phyloP scores from a whole-genome alignment of 2,797 vertebrate species.

The Nyctibius grandis region DNA sequence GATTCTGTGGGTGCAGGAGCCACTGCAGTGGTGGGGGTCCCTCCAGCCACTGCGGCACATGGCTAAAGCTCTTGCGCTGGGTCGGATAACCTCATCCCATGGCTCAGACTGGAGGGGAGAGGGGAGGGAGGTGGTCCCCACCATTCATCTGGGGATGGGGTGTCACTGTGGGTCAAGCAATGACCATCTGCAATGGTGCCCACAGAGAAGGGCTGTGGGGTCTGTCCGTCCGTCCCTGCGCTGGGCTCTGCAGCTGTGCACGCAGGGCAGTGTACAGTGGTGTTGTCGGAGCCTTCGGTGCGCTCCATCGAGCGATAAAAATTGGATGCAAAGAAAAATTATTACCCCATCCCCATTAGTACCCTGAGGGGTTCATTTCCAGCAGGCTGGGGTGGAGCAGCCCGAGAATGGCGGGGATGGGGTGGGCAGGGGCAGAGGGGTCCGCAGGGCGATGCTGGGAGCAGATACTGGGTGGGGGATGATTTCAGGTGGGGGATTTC shows the following conservation, averaged over 20 bases:
- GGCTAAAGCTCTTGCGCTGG: not conserved
- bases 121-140: not conserved
- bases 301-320: not conserved
- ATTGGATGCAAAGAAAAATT: not conserved
- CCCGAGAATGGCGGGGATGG: not conserved
- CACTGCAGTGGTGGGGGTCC: not conserved
- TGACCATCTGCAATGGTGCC: not conserved
- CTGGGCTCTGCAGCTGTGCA: not conserved
- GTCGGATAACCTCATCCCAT: not conserved
- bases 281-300: not conserved
- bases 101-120: not conserved
- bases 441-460: rapidly evolving
- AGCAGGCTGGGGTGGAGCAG: not conserved
- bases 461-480: too few species aligned
- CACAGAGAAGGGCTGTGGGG: not conserved
- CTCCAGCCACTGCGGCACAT: not conserved
- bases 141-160: not conserved
- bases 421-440: not conserved
- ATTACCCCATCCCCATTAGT: not conserved
- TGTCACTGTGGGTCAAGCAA: not conserved
- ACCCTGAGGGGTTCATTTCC: not conserved
- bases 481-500: rapidly evolving
- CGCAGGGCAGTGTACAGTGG: too few species aligned
- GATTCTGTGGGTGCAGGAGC: too few species aligned
- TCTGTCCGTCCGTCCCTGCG: rapidly evolving